A percentile compares a stretch with the other conserved stretches of the same genome.
Evolutionary conservation across 2,797 vertebrate species (phyloP).

Genomic region (Macropodus opercularis): DNA sequence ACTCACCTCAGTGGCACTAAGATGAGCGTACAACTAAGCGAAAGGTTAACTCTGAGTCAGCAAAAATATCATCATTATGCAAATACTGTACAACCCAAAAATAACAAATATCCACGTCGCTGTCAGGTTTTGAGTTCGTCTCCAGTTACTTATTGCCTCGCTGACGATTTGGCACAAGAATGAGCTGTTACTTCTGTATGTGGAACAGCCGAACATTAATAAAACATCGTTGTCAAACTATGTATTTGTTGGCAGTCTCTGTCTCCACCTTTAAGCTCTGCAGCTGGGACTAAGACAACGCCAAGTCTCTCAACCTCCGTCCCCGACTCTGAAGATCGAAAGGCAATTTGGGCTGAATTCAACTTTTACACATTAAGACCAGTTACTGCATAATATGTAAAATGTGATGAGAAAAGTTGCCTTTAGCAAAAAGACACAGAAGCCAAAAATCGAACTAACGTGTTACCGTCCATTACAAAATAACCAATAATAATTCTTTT

Average conservation of each 20-base stretch:
- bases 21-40: not conserved
- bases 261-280: conserved; percentile 11
- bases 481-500: too few relatives aligned
- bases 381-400: conserved; percentile 12
- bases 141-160: too few relatives aligned
- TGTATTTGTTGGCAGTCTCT: conserved; percentile 8
- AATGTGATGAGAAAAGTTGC: conserved; percentile 9
- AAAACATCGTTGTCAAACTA: conserved; percentile 21
- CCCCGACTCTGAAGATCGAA: conserved; percentile 8
- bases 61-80: conserved; percentile 16
- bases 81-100: too few relatives aligned
- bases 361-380: conserved; percentile 23
- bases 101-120: too few relatives aligned
- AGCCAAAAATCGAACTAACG: not conserved
- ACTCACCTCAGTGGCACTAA: not conserved
- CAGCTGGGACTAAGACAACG: conserved; percentile 4
- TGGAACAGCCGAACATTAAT: conserved; percentile 1
- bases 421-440: conserved; percentile 1
- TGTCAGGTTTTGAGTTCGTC: too few relatives aligned
- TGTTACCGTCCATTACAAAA: too few relatives aligned
- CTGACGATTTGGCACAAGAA: too few relatives aligned
- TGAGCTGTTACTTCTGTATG: conserved; percentile 3
- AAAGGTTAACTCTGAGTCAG: not conserved
- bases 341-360: conserved; percentile 19
- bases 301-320: conserved; percentile 14